Conservation (phyloP, 2,113 vertebrate species). For the Okapia johnstoni region DNA sequence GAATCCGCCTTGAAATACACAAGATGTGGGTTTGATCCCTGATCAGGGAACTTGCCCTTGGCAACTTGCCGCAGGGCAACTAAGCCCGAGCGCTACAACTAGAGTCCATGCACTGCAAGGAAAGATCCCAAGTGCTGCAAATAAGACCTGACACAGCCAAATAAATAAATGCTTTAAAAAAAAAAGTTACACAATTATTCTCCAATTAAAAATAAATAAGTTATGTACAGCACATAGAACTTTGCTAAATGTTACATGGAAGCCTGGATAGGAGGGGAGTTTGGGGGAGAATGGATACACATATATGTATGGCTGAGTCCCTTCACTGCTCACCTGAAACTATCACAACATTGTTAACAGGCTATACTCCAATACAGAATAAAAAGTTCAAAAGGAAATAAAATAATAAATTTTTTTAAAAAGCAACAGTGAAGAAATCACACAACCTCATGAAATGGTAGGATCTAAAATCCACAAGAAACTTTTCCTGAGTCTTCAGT, state of each 20-base stretch:
- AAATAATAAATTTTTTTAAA: fast-evolving
- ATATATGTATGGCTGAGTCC: background rate
- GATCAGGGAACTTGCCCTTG: background rate
- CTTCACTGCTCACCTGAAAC: background rate
- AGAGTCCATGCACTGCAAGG: background rate
- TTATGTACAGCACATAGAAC: background rate
- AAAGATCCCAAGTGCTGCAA: background rate
- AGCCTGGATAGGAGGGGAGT: background rate
- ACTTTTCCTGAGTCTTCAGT: background rate
- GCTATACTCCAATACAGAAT: background rate
- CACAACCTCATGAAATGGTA: background rate
- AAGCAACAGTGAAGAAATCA: background rate
- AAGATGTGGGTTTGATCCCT: background rate
- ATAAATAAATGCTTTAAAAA: background rate
- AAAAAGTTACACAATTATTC: background rate
- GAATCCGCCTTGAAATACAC: background rate
- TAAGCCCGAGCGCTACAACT: background rate
- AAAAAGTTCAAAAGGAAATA: background rate
- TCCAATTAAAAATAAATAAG: background rate
- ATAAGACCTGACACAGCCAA: background rate
- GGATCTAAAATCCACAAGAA: background rate
- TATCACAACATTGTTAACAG: background rate
- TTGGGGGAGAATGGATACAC: background rate
- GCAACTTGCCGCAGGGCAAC: background rate
- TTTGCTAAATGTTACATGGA: background rate